These are phyloP conservation scores for Ammodytes dubius DNA, from an alignment of 2,113 vertebrate species.

Conservation along the genomic window DNA sequence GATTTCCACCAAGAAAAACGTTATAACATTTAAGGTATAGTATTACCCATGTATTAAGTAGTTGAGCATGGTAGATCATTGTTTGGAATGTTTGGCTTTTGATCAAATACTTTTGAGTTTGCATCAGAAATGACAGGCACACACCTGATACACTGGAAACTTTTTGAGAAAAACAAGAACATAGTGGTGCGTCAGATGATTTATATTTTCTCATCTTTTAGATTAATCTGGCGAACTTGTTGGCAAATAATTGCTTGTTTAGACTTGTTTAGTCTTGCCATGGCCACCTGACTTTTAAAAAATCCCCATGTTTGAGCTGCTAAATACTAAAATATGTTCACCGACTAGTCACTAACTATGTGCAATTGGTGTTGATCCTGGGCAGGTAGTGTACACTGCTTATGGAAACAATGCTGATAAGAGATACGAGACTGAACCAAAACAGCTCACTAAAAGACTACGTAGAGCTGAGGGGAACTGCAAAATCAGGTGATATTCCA, in stretches of 20 bases:
- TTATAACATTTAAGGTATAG: background rate
- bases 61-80: background rate
- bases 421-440: background rate
- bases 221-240: no score
- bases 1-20: background rate
- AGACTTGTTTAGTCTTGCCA: no score
- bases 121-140: no score
- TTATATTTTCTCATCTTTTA: no score
- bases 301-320: background rate
- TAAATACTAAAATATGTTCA: background rate
- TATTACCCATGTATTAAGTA: background rate
- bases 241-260: no score
- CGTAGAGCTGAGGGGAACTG: background rate
- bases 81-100: background rate
- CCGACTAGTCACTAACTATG: background rate
- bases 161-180: no score
- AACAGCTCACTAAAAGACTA: background rate
- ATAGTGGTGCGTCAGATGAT: no score
- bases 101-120: no score
- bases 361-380: background rate
- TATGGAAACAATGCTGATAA: background rate
- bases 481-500: background rate
- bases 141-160: no score
- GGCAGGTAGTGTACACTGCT: background rate
- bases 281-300: background rate